Evolutionary conservation across 2,888 invertebrate genomes (phyloP), one percentile per base, ranked within the genome.

Genomic region (Dolomedes plantarius): DNA sequence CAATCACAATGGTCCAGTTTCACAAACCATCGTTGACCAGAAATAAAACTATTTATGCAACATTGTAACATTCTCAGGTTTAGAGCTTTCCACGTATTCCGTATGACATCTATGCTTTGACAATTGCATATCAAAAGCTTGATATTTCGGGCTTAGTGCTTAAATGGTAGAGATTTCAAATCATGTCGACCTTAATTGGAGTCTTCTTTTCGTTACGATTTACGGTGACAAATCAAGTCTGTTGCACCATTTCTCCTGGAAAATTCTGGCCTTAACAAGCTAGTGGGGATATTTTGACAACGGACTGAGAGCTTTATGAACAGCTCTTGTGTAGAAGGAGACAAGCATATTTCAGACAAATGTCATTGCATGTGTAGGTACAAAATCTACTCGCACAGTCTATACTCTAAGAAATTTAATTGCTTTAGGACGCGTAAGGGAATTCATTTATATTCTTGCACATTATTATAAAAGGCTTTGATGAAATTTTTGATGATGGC

Each of bases 61-160:
- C 69, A n/a, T n/a, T 69, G 69, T 78, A 69, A 69, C 50, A 69
- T 50, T 36, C 28, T 23, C 68, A 28, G 28, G 62, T 62, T 19
- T 68, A 32, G 36, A 23, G 29, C 62, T 36, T 56, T 69, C 19
- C 32, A 39, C 23, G 56, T 78, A 78, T 32, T 78, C 36, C 56
- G 29, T 62, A 69, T 69, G 77, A 69, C 77, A 69, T 69, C 56
- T 31, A n/a, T 56, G 50, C 68, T 77, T 68, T 69, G 77, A 69
- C 68, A 68, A 69, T 31, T 68, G 46, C 28, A 19, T 32, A 46
- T 27, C 2, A 36, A 46, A 78, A 78, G 39, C 71, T 78, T 39
- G 64, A 64, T 56, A 71, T 71, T 71, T 71, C 27, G 62, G 62
- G 23, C 5, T 23, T 0, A 56, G 5, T 56, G 16, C 46, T n/a